Evolutionary conservation across 2,113 vertebrate genomes (phyloP).

Genomic region (Otocyon megalotis): DNA sequence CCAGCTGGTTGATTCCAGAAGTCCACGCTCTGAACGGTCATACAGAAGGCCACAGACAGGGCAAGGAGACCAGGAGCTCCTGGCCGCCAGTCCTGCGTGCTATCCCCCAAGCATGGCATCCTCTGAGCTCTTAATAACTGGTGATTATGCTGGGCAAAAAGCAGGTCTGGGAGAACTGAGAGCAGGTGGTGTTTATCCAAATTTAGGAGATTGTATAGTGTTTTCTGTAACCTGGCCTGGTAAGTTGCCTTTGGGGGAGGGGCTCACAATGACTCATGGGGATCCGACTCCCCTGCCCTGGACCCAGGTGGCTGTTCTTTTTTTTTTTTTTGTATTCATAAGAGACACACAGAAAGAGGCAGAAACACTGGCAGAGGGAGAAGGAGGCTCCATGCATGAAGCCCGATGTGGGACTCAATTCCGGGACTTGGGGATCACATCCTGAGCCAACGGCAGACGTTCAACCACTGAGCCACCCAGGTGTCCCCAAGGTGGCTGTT

Average conservation of each 20-base stretch:
- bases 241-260: background rate
- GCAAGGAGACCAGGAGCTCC: background rate
- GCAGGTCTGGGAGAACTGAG: background rate
- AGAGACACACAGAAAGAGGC: too few relatives aligned
- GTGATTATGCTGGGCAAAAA: background rate
- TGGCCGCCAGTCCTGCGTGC: accelerated
- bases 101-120: background rate
- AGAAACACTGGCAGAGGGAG: too few relatives aligned
- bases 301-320: background rate
- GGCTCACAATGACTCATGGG: background rate
- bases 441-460: too few relatives aligned
- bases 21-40: background rate
- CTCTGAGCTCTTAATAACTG: background rate
- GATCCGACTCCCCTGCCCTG: background rate
- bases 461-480: too few relatives aligned
- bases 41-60: background rate
- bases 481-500: background rate
- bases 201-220: background rate
- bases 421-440: too few relatives aligned
- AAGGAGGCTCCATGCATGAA: too few relatives aligned
- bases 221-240: background rate
- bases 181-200: background rate
- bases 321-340: too few relatives aligned
- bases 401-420: too few relatives aligned
- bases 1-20: background rate